These are phyloP conservation scores for Tipula vernalis DNA, from an alignment of 2,888 invertebrate species.

Conservation along the genomic window DNA sequence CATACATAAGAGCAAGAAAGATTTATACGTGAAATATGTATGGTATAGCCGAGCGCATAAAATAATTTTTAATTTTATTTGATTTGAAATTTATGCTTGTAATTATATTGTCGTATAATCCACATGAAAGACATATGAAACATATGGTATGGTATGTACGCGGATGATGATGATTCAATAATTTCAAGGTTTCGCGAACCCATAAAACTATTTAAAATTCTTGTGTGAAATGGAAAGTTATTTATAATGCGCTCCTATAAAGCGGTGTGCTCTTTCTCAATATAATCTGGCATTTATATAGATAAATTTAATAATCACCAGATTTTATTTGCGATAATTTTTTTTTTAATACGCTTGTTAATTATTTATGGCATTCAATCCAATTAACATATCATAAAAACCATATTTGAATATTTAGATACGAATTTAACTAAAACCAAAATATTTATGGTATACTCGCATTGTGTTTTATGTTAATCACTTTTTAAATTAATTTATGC, in stretches of 20 bases:
- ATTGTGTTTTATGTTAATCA: not conserved
- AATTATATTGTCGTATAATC: not conserved
- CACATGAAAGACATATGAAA: not conserved
- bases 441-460: not conserved
- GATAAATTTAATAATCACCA: not conserved
- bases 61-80: not conserved
- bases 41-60: not conserved
- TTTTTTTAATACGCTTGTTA: not conserved
- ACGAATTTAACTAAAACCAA: not conserved
- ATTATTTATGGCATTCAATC: not conserved
- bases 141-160: not conserved
- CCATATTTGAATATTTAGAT: not conserved
- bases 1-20: not conserved
- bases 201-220: not conserved
- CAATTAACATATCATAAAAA: not conserved
- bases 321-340: not conserved
- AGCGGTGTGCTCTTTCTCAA: not conserved
- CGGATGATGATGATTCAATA: not conserved
- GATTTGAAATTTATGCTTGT: not conserved
- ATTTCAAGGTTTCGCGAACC: not conserved
- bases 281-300: not conserved
- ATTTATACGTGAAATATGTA: not conserved
- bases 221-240: not conserved
- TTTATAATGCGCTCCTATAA: not conserved
- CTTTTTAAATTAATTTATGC: not conserved